Evolutionary conservation across 1,140 invertebrate genomes (phyloP).

Genomic region (Radopholus similis): DNA sequence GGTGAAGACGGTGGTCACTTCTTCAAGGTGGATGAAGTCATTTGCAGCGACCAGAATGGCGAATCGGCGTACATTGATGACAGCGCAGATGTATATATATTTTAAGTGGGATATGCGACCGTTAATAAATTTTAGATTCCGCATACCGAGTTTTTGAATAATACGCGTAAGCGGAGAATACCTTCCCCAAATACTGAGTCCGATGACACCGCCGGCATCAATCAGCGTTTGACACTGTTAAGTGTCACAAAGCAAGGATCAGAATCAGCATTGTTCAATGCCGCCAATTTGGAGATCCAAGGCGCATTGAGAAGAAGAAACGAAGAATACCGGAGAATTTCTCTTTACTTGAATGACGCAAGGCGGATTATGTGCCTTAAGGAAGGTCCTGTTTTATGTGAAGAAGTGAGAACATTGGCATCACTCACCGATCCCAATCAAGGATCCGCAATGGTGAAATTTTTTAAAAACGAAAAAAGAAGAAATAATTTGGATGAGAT

Average conservation of each 20-base stretch:
- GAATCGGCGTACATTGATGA: not conserved
- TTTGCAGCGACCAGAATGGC: not conserved
- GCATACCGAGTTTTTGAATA: not conserved
- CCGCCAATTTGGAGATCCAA: no score
- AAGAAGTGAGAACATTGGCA: no score
- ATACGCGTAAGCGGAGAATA: slow-evolving; percentile 4
- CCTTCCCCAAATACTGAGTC: not conserved
- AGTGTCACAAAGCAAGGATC: not conserved
- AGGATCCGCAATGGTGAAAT: not conserved
- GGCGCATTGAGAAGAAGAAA: no score
- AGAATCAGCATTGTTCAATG: not conserved
- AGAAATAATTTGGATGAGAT: not conserved
- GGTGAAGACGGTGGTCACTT: slow-evolving; percentile 9
- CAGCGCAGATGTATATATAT: not conserved
- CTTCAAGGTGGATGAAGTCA: not conserved
- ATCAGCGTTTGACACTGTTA: not conserved
- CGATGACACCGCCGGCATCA: no score
- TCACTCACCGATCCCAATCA: no score
- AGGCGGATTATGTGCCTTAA: no score
- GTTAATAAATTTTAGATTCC: not conserved
- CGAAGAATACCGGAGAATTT: no score
- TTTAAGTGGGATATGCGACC: not conserved
- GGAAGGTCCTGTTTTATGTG: no score
- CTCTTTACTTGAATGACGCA: no score
- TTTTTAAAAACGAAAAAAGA: not conserved